A percentile compares a stretch with the other conserved stretches of the same genome.
Evolutionary conservation across 2,888 invertebrate genomes (phyloP).

Genomic region (Yponomeuta cagnagella): DNA sequence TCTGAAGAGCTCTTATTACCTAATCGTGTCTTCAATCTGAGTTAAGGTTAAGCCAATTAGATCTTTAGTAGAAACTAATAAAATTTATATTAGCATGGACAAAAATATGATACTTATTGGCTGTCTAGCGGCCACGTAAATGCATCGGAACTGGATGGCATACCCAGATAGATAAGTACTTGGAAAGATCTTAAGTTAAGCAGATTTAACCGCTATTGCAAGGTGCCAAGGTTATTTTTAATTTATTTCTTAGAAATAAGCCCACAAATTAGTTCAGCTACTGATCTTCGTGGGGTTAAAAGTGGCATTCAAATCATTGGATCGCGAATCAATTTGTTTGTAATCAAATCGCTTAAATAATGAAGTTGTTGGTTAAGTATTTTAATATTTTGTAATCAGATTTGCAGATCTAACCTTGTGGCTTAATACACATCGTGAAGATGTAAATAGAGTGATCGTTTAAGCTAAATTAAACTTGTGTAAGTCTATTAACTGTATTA

Average conservation of each 20-base stretch:
- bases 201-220: neutral
- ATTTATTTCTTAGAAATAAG: neutral
- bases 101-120: neutral
- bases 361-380: neutral
- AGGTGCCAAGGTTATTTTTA: neutral
- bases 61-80: neutral
- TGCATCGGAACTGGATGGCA: neutral
- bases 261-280: neutral
- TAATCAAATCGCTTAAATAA: neutral
- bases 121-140: neutral
- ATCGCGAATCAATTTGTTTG: neutral
- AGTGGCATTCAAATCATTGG: neutral
- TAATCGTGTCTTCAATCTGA: neutral
- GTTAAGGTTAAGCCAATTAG: neutral
- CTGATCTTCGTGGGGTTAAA: neutral
- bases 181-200: neutral
- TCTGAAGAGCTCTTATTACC: neutral
- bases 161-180: neutral
- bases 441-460: neutral
- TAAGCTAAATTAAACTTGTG: too few species aligned
- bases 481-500: too few species aligned
- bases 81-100: neutral
- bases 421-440: neutral
- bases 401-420: neutral
- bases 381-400: neutral